Base-by-base conservation (phyloP, 2,888 invertebrate species). In the Drosophila cognata region DNA sequence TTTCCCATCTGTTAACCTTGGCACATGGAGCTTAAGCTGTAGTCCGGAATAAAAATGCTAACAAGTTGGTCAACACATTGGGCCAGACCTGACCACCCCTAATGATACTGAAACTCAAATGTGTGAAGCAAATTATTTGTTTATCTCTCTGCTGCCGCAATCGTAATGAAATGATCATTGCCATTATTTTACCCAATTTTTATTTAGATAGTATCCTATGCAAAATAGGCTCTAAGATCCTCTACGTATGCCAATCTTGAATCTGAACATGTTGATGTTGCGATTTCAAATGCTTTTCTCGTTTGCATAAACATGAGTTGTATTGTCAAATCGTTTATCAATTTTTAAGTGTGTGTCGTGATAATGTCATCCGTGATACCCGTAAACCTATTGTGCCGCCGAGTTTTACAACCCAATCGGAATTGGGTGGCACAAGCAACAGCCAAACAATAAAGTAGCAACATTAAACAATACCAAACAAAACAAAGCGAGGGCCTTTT, bases 1-100 rank as follows among this genome's bases (percentile, higher is more conserved):
- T 67, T 80, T 80, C 59, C 59, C 51, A 60, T 41, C 63, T 28
- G 43, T 77, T 77, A 69, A 77, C 81, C 78, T 81, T 78, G 78
- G 78, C 73, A 81, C 64, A 68, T 41, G 53, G n/a, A 28, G 36
- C 21, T 46, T 52, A 33, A 48, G 57, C 55, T 48, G 38, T 21
- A 48, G 67, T 56, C 63, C 29, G 43, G 50, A 18, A 48, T 16
- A 58, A 64, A 60, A 60, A 50, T 60, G 71, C 51, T 59, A 74
- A 62, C 74, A 70, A 69, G 63, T 75, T 70, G 70, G 56, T n/a
- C 62, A 69, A 57, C 38, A 60, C 36, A 63, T 36, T 48, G 36
- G 73, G 25, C 52, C 35, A 28, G 48, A 51, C 46, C 51, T 65
- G 69, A 65, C 71, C 76, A 75, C 25, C 74, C 74, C 76, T 59